Evolutionary conservation across 2,113 vertebrate species (phyloP).

Genomic region (Tupaia tana): DNA sequence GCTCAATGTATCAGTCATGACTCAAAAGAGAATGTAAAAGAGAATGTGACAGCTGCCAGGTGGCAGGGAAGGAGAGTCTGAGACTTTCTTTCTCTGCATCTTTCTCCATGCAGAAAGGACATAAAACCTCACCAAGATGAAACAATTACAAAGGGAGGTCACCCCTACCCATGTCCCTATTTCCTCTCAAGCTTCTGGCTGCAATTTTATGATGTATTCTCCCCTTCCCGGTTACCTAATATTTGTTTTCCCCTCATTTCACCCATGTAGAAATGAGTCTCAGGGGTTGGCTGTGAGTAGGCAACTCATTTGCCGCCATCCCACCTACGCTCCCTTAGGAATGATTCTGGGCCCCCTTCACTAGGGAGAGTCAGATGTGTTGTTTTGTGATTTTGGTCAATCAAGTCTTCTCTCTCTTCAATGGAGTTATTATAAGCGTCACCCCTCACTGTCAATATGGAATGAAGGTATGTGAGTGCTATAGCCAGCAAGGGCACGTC

Average conservation of each 20-base stretch:
- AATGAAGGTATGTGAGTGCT: background rate
- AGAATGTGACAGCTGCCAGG: background rate
- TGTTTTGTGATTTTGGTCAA: conserved; percentile 2
- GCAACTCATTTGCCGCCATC: background rate
- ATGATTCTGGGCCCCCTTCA: background rate
- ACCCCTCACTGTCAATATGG: background rate
- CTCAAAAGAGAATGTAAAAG: background rate
- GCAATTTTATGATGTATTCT: background rate
- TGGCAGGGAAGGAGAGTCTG: background rate
- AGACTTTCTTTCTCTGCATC: background rate
- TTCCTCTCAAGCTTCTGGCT: background rate
- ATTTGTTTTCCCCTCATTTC: background rate
- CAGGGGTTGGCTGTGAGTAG: background rate
- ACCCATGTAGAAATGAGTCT: background rate
- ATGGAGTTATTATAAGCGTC: background rate
- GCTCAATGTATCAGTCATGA: background rate
- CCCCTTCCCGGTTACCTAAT: background rate
- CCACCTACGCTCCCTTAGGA: background rate
- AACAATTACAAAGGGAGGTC: background rate
- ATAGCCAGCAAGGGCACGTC: background rate
- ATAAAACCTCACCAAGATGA: background rate
- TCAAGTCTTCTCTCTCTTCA: background rate
- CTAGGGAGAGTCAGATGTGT: background rate
- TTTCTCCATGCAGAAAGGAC: background rate
- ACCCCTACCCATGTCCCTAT: background rate